Evolutionary conservation across 2,888 invertebrate species (phyloP), one percentile per base, ranked within the genome.

Genomic region (Ennomos erosarius): DNA sequence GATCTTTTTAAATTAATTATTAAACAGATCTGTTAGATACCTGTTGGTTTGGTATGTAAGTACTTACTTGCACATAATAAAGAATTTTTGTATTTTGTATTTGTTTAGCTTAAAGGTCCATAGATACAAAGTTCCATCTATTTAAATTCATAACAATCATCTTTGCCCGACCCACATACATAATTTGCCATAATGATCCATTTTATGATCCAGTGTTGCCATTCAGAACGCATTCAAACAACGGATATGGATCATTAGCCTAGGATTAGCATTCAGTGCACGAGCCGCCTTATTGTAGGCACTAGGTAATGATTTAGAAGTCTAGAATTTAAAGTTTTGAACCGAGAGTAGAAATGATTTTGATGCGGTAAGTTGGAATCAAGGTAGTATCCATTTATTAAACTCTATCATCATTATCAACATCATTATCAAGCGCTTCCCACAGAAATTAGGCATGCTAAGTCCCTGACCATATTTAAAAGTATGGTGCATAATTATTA

Each of bases 211-310:
- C 46, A 42, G 38, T 51, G 49, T 42, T 40, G 49, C 33, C 16
- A 45, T 49, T 45, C 13, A 37, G 11, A 50, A 55, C 16, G 54
- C 59, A 36, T 55, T 50, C 37, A 44, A 50, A 38, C 6, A 54
- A 42, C 59, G 59, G 59, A 59, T 59, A 40, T 54, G 46, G 11
- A 26, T 38, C 40, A 59, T 59, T 59, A 40, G 38, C 10, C 12
- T 9, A 2, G 13, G 33, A 55, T 59, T 55, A 43, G 33, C 12
- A 59, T 53, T 49, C 53, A 53, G 26, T 8, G 16, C 47, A 13
- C 35, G 38, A 10, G 38, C 36, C 39, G 33, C 35, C 49, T 13
- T 13, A 37, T 13, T 33, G 8, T 33, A 38, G 40, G 48, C 42
- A 33, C 53, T 53, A 49, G 42, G 16, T 49, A 43, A 54, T 40